Percentiles rank a stretch among this genome's conserved stretches.
These are phyloP conservation scores for Mionectes olivaceus DNA, from an alignment of 2,797 vertebrate genomes.

Conservation along the genomic window DNA sequence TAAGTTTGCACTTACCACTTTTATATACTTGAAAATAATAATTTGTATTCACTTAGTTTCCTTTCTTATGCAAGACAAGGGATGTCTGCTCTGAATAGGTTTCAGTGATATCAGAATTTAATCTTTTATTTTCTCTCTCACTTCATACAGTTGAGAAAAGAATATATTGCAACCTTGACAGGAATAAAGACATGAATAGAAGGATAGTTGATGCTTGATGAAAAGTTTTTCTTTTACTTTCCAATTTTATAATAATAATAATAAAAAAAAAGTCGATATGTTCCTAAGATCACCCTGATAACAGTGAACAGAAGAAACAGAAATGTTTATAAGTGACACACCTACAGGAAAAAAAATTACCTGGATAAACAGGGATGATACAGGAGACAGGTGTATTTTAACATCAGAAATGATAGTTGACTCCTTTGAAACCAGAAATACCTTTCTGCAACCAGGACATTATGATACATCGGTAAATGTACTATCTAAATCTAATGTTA, in stretches of 20 bases:
- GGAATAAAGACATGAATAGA: background rate
- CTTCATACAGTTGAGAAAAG: background rate
- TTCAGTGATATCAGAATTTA: background rate
- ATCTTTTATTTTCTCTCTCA: background rate
- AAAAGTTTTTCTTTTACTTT: background rate
- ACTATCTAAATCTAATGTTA: background rate
- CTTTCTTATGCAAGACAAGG: background rate
- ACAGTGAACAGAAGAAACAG: background rate
- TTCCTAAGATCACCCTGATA: background rate
- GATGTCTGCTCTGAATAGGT: background rate
- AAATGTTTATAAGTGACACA: background rate
- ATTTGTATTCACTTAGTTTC: background rate
- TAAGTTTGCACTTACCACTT: background rate
- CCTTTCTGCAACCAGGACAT: background rate
- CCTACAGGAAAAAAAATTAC: background rate
- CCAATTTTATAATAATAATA: background rate
- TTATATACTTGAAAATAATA: background rate
- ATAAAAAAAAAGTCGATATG: background rate
- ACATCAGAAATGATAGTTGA: background rate
- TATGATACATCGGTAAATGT: background rate
- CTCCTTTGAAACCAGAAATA: background rate
- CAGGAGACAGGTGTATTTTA: background rate
- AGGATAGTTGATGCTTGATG: background rate
- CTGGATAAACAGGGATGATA: background rate
- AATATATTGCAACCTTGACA: background rate